Evolutionary conservation across 2,113 vertebrate genomes (phyloP).

Genomic region (Eudorcas thomsonii): DNA sequence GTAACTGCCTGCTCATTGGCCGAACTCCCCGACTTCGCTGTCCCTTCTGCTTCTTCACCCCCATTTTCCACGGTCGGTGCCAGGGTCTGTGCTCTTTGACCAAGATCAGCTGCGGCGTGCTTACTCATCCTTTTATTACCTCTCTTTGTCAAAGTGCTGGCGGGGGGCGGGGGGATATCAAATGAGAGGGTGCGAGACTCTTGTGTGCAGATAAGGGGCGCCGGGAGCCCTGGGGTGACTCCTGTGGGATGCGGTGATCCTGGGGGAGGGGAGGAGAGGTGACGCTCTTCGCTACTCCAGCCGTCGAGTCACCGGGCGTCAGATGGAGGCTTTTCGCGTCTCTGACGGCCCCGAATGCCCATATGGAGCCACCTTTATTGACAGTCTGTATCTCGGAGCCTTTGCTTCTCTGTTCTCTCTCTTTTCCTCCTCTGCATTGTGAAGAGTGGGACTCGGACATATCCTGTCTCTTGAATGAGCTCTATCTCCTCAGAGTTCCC

Average conservation of each 20-base stretch:
- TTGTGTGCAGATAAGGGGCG: not conserved
- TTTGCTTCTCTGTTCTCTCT: not conserved
- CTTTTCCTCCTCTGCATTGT: not conserved
- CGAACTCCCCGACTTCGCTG: not conserved
- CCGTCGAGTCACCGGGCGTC: not conserved
- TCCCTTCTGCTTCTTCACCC: not conserved
- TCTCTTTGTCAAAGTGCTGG: not conserved
- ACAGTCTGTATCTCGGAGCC: not conserved
- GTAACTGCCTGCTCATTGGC: not conserved
- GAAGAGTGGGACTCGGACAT: not conserved
- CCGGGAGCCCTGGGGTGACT: not conserved
- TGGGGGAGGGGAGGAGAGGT: not conserved
- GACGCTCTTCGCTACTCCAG: not conserved
- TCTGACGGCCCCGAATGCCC: not conserved
- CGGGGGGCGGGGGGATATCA: not conserved
- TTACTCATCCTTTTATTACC: conserved; percentile 38
- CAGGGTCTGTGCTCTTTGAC: conserved; percentile 57
- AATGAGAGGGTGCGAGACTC: not conserved
- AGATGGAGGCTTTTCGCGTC: not conserved
- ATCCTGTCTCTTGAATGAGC: not conserved
- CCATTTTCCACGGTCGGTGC: not conserved
- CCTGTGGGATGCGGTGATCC: not conserved
- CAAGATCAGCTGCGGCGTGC: not conserved
- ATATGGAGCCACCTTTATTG: not conserved
- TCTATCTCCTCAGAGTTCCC: not conserved